Evolutionary conservation across 2,888 invertebrate species (phyloP), one percentile per base, ranked within the genome.

Genomic region (Microchrysa polita): DNA sequence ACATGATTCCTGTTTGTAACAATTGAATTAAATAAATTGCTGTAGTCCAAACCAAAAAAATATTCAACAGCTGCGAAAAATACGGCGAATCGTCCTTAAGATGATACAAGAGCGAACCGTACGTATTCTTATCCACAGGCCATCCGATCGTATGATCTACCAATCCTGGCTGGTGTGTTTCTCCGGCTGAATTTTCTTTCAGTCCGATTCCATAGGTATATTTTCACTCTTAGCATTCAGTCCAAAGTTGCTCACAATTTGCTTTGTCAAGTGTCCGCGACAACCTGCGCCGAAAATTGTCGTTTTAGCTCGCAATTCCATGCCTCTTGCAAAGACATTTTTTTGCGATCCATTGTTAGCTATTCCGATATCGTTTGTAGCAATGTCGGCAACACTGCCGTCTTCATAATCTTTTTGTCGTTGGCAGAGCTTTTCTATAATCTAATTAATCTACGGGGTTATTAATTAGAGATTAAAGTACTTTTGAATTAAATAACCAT

Each of bases 271-370:
- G 85, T 98, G 98, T 0, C 99, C 99, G 79, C 98, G 97, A 81
- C 99, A 99, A 53, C 99, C 93, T 87, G 99, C 99, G 52, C 97
- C 95, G 83, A 99, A 97, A 77, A 99, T 94, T 0, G 98, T 98
- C 76, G 96, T 93, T 83, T 98, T 98, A 1, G 98, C 96, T 82
- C 97, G 96, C 77, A 99, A 88, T 84, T 98, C 99, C 98, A 99
- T 99, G 74, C 99, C 99, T 23, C 98, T 87, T 79, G 97, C 97
- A 85, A 99, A 99, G 77, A 88, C 92, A 67, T 95, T 95, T 84
- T 98, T 99, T 0, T 99, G 98, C 71, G 96, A 92, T 1, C 99
- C 99, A 83, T 97, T 97, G 85, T 99, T 99, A 9, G 94, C 93
- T 76, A 99, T 95, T 63, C 99, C 99, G 0, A 99, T 97, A 86